A percentile compares a stretch with the other conserved stretches of the same genome.
Conservation (phyloP, 2,888 invertebrate genomes). For the Mamestra brassicae region DNA sequence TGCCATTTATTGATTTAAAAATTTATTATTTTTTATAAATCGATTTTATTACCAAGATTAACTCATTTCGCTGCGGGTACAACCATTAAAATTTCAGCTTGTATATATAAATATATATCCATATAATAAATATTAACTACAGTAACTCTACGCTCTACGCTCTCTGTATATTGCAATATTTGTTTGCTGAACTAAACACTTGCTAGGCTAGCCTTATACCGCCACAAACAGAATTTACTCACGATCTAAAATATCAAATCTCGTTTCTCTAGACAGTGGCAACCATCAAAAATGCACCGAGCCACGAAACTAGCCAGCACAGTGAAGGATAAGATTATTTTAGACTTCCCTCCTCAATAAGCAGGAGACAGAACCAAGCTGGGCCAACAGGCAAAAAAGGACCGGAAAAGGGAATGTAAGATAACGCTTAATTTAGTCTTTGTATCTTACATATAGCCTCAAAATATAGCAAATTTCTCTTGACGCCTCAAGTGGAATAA, state of each 20-base stretch:
- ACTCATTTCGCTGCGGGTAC: too few relatives aligned
- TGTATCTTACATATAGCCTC: not conserved
- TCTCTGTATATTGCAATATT: not conserved
- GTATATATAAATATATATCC: not conserved
- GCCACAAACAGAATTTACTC: not conserved
- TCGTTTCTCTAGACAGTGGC: not conserved
- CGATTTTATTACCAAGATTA: too few relatives aligned
- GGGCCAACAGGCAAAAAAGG: not conserved
- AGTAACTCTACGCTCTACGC: not conserved
- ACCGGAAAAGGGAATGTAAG: not conserved
- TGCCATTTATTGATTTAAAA: too few relatives aligned
- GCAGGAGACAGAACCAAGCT: not conserved
- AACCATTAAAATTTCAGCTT: too few relatives aligned
- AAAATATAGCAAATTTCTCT: not conserved
- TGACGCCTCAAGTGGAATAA: not conserved
- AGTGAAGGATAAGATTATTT: not conserved
- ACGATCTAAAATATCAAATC: not conserved
- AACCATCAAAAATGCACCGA: not conserved
- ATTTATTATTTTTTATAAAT: too few relatives aligned
- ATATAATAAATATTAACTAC: not conserved
- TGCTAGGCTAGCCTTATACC: not conserved
- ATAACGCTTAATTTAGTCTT: not conserved
- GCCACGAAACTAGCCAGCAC: not conserved
- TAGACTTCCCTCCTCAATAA: not conserved
- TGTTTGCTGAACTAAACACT: not conserved